Evolutionary conservation across 2,888 invertebrate species (phyloP).

Genomic region (Chaetoderma sp.): DNA sequence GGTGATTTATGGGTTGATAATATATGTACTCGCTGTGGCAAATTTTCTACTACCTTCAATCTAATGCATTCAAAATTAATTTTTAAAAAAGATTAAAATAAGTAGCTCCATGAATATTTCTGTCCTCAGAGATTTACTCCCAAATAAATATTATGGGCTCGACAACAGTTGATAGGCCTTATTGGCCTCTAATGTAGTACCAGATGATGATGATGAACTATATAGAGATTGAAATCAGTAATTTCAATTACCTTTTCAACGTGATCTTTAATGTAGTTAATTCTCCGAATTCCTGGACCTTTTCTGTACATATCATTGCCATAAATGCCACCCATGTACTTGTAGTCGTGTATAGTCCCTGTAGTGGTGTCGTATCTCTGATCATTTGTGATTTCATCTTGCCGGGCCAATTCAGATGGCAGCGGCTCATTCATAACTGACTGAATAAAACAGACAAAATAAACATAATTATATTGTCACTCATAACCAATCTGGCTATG

Average conservation of each 20-base stretch:
- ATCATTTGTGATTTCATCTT: constrained; percentile 59
- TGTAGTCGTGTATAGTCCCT: constrained; percentile 62
- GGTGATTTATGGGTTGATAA: too few relatives aligned
- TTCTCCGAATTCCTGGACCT: constrained; percentile 68
- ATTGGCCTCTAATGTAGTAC: too few relatives aligned
- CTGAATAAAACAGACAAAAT: constrained; percentile 41
- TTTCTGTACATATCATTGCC: constrained; percentile 62
- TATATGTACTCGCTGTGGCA: too few relatives aligned
- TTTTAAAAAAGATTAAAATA: too few relatives aligned
- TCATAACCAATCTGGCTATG: not conserved
- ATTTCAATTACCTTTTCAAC: constrained; percentile 64
- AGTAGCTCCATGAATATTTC: too few relatives aligned
- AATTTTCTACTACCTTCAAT: too few relatives aligned
- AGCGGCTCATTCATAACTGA: constrained; percentile 62
- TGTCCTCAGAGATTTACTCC: too few relatives aligned
- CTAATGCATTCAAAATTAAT: too few relatives aligned
- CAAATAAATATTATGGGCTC: too few relatives aligned
- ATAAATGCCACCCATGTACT: constrained; percentile 59
- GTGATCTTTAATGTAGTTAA: constrained; percentile 66
- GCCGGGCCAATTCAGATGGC: constrained; percentile 63
- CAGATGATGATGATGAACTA: too few relatives aligned
- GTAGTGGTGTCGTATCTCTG: constrained; percentile 66
- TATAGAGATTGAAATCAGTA: too few relatives aligned
- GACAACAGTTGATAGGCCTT: too few relatives aligned
- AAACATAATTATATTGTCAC: not conserved